phyloP scores from a whole-genome alignment of 2,888 invertebrate genomes.

The Callinectes sapidus region DNA sequence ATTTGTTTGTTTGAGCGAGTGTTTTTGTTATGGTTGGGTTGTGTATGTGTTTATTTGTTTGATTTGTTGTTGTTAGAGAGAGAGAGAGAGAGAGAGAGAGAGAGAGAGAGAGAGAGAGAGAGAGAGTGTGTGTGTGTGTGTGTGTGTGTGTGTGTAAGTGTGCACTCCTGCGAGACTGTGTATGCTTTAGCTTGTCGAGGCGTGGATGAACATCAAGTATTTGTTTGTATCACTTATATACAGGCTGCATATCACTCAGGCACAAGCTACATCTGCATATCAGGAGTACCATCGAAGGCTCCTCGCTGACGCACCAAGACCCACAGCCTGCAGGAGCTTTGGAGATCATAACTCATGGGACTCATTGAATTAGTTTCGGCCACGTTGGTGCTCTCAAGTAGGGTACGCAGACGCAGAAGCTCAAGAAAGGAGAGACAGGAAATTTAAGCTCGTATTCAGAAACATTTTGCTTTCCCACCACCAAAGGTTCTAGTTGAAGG shows the following conservation, averaged over 20 bases:
- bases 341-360: background rate
- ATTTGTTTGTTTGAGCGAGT: background rate
- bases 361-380: background rate
- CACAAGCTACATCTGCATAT: slow-evolving; percentile 39
- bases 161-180: background rate
- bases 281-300: slow-evolving; percentile 13
- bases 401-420: background rate
- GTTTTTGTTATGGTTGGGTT: background rate
- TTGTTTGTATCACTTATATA: slow-evolving; percentile 31
- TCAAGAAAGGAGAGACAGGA: background rate
- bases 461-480: too few relatives aligned
- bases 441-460: too few relatives aligned
- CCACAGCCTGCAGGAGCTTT: slow-evolving; percentile 1
- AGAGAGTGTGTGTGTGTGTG: slow-evolving; percentile 24
- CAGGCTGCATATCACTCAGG: background rate
- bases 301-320: background rate
- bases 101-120: background rate
- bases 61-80: background rate
- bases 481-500: too few relatives aligned
- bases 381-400: background rate
- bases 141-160: slow-evolving; percentile 30
- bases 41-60: background rate
- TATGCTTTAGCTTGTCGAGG: background rate
- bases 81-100: background rate
- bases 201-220: slow-evolving; percentile 38